phyloP scores from a whole-genome alignment of 2,113 vertebrate species.

The Pipa parva region DNA sequence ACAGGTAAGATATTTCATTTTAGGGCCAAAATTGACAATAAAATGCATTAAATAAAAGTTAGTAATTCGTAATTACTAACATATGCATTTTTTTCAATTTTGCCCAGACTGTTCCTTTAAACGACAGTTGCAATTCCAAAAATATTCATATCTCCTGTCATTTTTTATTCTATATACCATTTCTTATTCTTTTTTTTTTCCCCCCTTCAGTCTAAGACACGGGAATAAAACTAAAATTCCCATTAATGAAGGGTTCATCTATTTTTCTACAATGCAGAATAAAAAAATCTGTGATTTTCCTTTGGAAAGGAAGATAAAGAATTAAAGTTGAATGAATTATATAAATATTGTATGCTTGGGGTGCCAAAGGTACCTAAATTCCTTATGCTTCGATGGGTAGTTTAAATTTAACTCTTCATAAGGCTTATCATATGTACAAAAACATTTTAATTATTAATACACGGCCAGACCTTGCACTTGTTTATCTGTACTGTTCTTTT shows the following conservation, averaged over 20 bases:
- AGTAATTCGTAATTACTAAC: not conserved
- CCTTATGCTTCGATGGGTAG: slow-evolving; percentile 50
- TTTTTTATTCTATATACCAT: not conserved
- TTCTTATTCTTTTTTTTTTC: slow-evolving; percentile 26
- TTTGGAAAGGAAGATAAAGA: slow-evolving; percentile 59
- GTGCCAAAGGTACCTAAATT: slow-evolving; percentile 55
- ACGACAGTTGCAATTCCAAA: not conserved
- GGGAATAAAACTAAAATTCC: slow-evolving; percentile 66
- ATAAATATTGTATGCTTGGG: slow-evolving; percentile 73
- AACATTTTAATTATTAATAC: slow-evolving; percentile 30
- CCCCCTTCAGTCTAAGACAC: slow-evolving; percentile 49
- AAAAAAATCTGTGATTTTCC: slow-evolving; percentile 58
- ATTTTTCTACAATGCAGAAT: slow-evolving; percentile 50
- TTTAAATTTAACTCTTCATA: slow-evolving; percentile 57
- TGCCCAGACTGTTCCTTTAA: too few relatives aligned
- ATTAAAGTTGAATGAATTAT: slow-evolving; percentile 72
- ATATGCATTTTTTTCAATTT: not conserved
- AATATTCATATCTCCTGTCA: not conserved
- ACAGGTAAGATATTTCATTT: too few relatives aligned
- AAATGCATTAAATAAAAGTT: too few relatives aligned
- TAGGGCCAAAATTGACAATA: too few relatives aligned
- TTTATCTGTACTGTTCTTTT: not conserved
- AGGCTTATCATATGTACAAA: slow-evolving; percentile 23
- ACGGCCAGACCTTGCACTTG: not conserved
- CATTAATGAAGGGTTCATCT: slow-evolving; percentile 51